These are phyloP conservation scores for Eulemur albifrons DNA, from an alignment of 2,797 vertebrate genomes.

Conservation along the genomic window DNA sequence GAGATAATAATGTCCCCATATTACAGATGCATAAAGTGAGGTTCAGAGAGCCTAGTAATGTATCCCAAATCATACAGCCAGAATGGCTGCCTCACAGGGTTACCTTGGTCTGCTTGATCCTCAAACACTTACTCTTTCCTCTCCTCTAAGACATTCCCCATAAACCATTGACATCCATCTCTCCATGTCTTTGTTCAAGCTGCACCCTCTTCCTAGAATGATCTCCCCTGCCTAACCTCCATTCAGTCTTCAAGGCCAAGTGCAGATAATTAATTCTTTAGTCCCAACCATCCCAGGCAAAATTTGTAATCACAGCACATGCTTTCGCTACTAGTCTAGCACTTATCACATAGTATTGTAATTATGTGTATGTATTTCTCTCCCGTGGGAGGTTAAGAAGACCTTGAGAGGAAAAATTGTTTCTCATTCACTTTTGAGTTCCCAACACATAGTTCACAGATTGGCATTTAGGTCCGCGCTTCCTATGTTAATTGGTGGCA, in stretches of 20 bases:
- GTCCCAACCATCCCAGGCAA: not conserved
- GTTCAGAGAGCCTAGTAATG: not conserved
- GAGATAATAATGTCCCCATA: not conserved
- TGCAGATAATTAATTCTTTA: not conserved
- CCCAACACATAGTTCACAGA: not conserved
- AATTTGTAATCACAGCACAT: not conserved
- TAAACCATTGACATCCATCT: not conserved
- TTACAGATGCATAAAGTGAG: not conserved
- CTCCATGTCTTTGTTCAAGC: not conserved
- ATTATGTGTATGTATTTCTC: slow-evolving; percentile 17
- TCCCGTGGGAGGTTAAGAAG: not conserved
- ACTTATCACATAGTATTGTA: not conserved
- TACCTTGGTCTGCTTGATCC: not conserved
- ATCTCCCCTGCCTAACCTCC: not conserved
- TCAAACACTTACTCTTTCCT: not conserved
- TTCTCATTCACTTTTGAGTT: slow-evolving; percentile 40
- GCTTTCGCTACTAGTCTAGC: not conserved
- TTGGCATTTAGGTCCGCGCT: not conserved
- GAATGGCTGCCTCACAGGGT: not conserved
- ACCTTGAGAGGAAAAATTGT: slow-evolving; percentile 27
- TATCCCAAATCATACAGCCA: not conserved
- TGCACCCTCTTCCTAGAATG: not conserved
- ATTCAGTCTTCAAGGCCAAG: slow-evolving; percentile 10
- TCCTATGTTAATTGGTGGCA: not conserved
- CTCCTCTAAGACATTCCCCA: not conserved